Base-by-base conservation (phyloP, 1,140 invertebrate species). In the Cydia fagiglandana region DNA sequence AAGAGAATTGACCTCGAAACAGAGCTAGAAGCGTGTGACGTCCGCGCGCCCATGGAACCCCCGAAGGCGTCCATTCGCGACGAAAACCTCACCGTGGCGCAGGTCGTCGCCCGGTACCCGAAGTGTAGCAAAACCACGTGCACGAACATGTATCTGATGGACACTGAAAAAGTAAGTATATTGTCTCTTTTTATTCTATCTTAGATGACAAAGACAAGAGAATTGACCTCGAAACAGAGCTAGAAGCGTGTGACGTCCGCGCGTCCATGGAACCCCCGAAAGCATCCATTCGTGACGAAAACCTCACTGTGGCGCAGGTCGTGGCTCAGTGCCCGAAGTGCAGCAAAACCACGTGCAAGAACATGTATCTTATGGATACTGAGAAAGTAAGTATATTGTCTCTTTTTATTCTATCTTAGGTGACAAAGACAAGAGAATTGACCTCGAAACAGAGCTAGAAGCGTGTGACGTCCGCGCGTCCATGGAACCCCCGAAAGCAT, bases 111-210 rank as follows among this genome's bases (percentile, higher is more conserved):
- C 0, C 75, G 92, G 17, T 93, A 93, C 70, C 83, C 88, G 0
- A 81, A 87, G 34, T 96, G 94, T 82, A 95, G 94, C 74, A 94
- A 94, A 75, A 91, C 89, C 41, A 96, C 96, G 0, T 95, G 95
- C 79, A 97, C 96, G 88, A 96, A 95, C 84, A 88, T 98, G 80
- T 96, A 96, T 81, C 84, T 97, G 30, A 97, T 97, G 96, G 96
- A 98, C 87, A 90, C 93, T 86, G 94, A 94, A 85, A 92, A 92
- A 86, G 92, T 93, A 80, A 82, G 13, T 73, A 34, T 30, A 30
- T 30, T 30, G 24, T 34, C 34, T 34, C 28, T 41, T 34, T 20
- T 28, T 24, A 20, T 34, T 61, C 0, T 34, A 75, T 84, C 84
- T 6, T 50, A 92, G 91, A 90, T 74, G 90, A 93, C 4, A 93